phyloP scores from a whole-genome alignment of 30 jellyfish, hydroid and myxozoan genomes.

The Aurelia coerulea region DNA sequence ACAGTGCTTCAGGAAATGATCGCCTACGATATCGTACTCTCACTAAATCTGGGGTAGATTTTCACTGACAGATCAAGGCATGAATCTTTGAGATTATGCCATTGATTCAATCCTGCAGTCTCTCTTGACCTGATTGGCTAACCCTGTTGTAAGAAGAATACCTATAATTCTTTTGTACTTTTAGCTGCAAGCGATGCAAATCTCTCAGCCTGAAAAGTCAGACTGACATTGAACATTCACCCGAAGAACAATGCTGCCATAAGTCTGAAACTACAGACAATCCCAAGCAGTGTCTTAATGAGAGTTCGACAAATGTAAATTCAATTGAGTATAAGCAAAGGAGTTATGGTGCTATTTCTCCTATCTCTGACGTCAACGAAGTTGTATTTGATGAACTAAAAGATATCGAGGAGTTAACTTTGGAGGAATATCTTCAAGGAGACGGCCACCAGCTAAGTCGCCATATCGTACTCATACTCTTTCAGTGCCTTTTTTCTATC shows the following conservation, averaged over 20 bases:
- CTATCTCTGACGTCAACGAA: too few relatives aligned
- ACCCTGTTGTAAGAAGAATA: neutral
- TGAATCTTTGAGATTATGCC: too few relatives aligned
- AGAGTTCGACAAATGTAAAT: too few relatives aligned
- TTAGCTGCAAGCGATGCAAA: constrained; percentile 52
- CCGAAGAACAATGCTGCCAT: neutral
- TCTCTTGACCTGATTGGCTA: neutral
- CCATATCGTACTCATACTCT: constrained; percentile 71
- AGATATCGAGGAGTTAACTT: constrained; percentile 55
- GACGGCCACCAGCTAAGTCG: constrained; percentile 76
- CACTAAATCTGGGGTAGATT: too few relatives aligned
- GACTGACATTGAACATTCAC: constrained; percentile 24
- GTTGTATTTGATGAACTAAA: constrained; percentile 28
- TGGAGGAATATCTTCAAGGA: constrained; percentile 63
- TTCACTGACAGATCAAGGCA: too few relatives aligned
- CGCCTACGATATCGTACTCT: too few relatives aligned
- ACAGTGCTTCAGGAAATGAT: too few relatives aligned
- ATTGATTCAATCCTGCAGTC: neutral
- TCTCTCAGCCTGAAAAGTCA: constrained; percentile 10
- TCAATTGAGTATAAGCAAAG: too few relatives aligned
- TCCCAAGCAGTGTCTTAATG: neutral
- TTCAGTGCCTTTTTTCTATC: constrained; percentile 49
- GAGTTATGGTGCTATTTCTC: too few relatives aligned
- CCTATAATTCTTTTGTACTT: neutral
- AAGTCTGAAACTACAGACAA: neutral